Evolutionary conservation across 2,888 invertebrate genomes (phyloP).

Genomic region (Spilosoma lubricipeda): DNA sequence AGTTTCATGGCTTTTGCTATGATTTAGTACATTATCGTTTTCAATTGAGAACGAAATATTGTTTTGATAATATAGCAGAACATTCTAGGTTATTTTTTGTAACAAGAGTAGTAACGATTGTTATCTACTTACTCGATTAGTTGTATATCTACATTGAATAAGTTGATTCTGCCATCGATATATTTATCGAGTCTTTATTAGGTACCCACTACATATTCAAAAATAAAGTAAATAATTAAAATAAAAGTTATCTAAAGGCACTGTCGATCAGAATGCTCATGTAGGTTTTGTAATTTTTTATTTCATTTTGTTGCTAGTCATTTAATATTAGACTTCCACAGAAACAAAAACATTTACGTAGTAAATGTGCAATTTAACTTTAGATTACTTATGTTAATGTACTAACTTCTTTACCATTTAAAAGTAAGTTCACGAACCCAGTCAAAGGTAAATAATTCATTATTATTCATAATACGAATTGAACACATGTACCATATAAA

Average conservation of each 20-base stretch:
- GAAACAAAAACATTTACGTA: neutral
- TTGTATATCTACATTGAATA: neutral
- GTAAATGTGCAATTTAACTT: neutral
- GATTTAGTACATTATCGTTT: neutral
- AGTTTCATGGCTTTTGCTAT: slow-evolving; percentile 28
- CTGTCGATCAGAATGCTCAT: neutral
- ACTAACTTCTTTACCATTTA: neutral
- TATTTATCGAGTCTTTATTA: no score
- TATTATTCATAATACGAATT: neutral
- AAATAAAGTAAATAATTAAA: no score
- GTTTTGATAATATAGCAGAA: neutral
- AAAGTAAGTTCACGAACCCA: neutral
- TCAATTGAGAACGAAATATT: neutral
- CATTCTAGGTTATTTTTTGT: neutral
- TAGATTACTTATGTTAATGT: neutral
- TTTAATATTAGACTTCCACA: neutral
- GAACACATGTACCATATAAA: neutral
- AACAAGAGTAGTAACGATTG: neutral
- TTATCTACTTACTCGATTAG: neutral
- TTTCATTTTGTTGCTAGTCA: neutral
- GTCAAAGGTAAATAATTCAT: neutral
- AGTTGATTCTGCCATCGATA: neutral
- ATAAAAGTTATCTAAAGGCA: no score
- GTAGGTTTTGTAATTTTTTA: neutral
- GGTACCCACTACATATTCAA: no score